These are phyloP conservation scores for Ceyx cyanopectus DNA, from an alignment of 2,113 vertebrate species.

Conservation along the genomic window DNA sequence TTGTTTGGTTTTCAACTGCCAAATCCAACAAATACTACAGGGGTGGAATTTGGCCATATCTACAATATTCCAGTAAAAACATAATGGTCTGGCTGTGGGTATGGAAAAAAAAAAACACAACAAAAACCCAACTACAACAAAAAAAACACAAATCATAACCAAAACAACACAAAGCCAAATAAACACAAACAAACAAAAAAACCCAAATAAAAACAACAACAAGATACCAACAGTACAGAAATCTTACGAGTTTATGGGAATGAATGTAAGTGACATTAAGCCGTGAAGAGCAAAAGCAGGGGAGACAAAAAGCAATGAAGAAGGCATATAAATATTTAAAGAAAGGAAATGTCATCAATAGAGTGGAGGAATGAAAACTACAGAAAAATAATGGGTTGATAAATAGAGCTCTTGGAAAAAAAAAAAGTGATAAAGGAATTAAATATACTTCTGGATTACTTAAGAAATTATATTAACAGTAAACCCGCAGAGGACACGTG, in stretches of 20 bases:
- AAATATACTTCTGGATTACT: constrained; percentile 1
- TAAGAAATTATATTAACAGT: constrained; percentile 1
- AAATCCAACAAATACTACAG: constrained; percentile 42
- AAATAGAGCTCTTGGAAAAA: not conserved
- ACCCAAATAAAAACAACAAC: too few species aligned
- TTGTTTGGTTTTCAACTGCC: constrained; percentile 55
- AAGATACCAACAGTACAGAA: not conserved
- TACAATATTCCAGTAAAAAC: not conserved
- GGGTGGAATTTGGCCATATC: constrained; percentile 15
- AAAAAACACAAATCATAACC: too few species aligned
- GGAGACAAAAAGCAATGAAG: not conserved
- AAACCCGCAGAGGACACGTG: not conserved
- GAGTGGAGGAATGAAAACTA: not conserved
- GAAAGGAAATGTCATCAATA: not conserved
- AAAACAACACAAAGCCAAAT: too few species aligned
- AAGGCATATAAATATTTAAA: not conserved
- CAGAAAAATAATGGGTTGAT: constrained; percentile 1
- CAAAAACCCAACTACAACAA: too few species aligned
- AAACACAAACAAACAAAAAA: too few species aligned
- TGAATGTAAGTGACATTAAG: not conserved
- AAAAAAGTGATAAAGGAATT: not conserved
- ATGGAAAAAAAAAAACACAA: not conserved
- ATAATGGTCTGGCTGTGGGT: not conserved
- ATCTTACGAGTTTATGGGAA: not conserved
- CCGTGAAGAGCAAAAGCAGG: not conserved